phyloP scores from a whole-genome alignment of 2,113 vertebrate genomes.

The Otus sunia region DNA sequence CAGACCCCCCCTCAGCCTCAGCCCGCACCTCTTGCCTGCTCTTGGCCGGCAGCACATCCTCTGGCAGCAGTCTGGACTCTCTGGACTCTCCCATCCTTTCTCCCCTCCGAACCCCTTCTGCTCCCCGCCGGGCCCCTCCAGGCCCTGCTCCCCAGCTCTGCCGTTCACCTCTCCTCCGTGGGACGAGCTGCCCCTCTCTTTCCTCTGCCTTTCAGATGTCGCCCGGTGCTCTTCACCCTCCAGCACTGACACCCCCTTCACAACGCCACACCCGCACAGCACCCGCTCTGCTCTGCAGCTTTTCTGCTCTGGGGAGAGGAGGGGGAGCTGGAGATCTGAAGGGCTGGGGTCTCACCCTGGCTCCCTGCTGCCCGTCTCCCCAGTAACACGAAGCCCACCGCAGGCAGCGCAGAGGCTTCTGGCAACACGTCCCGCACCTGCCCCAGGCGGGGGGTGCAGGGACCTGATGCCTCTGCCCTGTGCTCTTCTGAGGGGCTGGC shows the following conservation, averaged over 20 bases:
- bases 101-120: not conserved
- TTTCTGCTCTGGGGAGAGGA: not conserved
- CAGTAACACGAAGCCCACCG: not conserved
- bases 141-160: not conserved
- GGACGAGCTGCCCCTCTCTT: not conserved
- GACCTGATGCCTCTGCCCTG: not conserved
- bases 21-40: not conserved
- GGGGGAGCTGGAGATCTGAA: not conserved
- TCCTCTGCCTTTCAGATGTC: not conserved
- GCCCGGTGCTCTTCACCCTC: not conserved
- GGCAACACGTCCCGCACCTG: fast-evolving
- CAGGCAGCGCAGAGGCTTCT: not conserved
- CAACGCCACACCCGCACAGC: fast-evolving
- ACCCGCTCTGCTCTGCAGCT: not conserved
- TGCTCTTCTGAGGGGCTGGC: not conserved
- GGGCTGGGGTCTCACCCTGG: not conserved
- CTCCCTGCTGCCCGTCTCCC: too few species aligned
- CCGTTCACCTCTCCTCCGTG: fast-evolving
- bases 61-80: not conserved
- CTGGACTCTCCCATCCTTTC: not conserved
- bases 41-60: not conserved
- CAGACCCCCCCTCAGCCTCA: not conserved
- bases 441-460: too few species aligned
- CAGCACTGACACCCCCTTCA: not conserved
- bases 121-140: not conserved